Evolutionary conservation across 2,888 invertebrate genomes (phyloP), one percentile per base, ranked within the genome.

Genomic region (Cerceris ruficornis): DNA sequence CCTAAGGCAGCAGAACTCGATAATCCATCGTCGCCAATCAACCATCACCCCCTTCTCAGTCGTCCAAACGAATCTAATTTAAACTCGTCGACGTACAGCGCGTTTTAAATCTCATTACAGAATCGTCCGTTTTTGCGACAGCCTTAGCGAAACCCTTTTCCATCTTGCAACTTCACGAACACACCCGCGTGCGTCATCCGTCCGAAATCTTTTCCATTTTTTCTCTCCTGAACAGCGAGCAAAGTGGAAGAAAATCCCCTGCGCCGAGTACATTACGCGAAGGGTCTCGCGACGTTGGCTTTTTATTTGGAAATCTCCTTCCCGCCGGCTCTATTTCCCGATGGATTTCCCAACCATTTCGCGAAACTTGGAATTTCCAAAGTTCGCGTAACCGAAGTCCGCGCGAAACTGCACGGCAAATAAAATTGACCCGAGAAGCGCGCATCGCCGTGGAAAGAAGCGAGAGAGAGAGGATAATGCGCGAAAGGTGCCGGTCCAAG

Each of bases 281-380:
- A 7, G 15, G 9, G 57, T 15, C n/a, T 59, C 6, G 17, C 15
- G 17, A 17, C 55, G 17, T 8, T 8, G 17, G 4, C 0, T 46
- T 60, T 67, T 60, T 55, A 65, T 70, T 52, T 15, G 17, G 28
- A 69, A 65, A 43, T 62, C 60, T 64, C 13, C 65, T 60, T 64
- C 50, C 50, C 59, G 69, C 28, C 65, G 58, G 49, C 42, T 70
- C 83, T 66, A 83, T 81, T 83, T 78, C 80, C 83, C 83, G 75
- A 80, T 67, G 74, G 77, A 42, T 55, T 68, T 42, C 15, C 50
- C 14, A 8, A 5, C 46, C n/a, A 41, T 39, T 15, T 39, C 17
- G 41, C 72, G n/a, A 43, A 77, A 83, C 62, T 84, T 67, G 73
- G 69, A 74, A 81, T 77, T 84, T 84, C 77, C 15, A 43, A 79